phyloP scores from a whole-genome alignment of 2,888 invertebrate genomes.

The Drosophila rellima region DNA sequence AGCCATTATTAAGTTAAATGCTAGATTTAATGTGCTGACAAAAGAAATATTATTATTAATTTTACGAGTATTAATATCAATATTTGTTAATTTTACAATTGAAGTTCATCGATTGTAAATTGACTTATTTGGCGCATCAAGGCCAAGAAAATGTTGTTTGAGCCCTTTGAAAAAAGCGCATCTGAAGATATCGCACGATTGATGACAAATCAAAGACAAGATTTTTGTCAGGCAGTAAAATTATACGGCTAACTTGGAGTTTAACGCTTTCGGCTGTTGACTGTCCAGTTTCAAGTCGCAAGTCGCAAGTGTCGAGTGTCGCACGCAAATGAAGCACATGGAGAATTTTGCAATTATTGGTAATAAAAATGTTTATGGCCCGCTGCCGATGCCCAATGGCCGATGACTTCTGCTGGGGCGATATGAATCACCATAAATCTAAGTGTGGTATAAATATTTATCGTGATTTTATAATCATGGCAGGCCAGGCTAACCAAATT shows the following conservation, averaged over 20 bases:
- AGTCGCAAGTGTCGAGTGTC: background rate
- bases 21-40: conserved; percentile 54
- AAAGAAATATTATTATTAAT: conserved; percentile 40
- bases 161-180: conserved; percentile 13
- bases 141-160: background rate
- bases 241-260: background rate
- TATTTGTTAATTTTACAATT: conserved; percentile 2
- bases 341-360: conserved; percentile 70
- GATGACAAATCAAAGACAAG: conserved; percentile 46
- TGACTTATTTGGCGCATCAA: conserved; percentile 6
- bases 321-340: conserved; percentile 61
- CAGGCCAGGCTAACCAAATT: conserved; percentile 32
- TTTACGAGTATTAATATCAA: conserved; percentile 20
- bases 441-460: conserved; percentile 77
- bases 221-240: conserved; percentile 29
- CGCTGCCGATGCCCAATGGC: conserved; percentile 44
- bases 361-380: conserved; percentile 73
- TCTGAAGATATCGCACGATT: conserved; percentile 26
- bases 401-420: conserved; percentile 64
- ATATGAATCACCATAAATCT: conserved; percentile 77
- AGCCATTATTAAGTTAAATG: conserved; percentile 69
- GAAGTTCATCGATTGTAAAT: background rate
- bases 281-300: background rate
- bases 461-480: conserved; percentile 76
- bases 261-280: conserved; percentile 29